Conservation (phyloP, 1,140 invertebrate genomes). For the Temnothorax nylanderi region DNA sequence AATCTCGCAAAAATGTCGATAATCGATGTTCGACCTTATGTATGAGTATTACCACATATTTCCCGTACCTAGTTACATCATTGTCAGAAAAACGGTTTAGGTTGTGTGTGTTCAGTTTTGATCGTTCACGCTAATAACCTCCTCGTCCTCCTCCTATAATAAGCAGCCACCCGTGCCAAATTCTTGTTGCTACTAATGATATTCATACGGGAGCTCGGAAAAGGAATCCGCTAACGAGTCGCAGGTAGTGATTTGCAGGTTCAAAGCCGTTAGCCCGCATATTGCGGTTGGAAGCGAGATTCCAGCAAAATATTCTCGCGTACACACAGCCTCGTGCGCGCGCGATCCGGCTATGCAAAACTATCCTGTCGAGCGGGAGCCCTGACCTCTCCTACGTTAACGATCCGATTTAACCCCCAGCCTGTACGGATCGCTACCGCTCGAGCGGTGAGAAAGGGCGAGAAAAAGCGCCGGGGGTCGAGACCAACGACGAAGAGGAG, state of each 20-base stretch:
- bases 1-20: neutral
- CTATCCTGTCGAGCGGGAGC: conserved; percentile 32
- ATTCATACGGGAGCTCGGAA: conserved; percentile 30
- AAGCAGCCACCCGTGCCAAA: conserved; percentile 17
- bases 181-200: conserved; percentile 26
- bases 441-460: conserved; percentile 58
- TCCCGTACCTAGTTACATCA: neutral
- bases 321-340: conserved; percentile 1
- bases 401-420: conserved; percentile 62
- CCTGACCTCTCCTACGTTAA: conserved; percentile 63
- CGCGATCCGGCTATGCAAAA: conserved; percentile 49
- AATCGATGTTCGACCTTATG: neutral
- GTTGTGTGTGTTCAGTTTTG: neutral
- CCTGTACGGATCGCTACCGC: conserved; percentile 54
- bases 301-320: conserved; percentile 40
- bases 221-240: conserved; percentile 52
- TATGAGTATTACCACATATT: neutral
- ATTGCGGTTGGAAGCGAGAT: conserved; percentile 22
- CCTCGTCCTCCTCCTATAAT: neutral
- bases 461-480: conserved; percentile 63
- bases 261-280: conserved; percentile 51
- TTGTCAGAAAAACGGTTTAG: neutral
- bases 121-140: conserved; percentile 19
- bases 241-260: conserved; percentile 56
- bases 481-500: conserved; percentile 20